These are phyloP conservation scores for Lycocerus yunnanus DNA, from an alignment of 2,888 invertebrate species.

Conservation along the genomic window DNA sequence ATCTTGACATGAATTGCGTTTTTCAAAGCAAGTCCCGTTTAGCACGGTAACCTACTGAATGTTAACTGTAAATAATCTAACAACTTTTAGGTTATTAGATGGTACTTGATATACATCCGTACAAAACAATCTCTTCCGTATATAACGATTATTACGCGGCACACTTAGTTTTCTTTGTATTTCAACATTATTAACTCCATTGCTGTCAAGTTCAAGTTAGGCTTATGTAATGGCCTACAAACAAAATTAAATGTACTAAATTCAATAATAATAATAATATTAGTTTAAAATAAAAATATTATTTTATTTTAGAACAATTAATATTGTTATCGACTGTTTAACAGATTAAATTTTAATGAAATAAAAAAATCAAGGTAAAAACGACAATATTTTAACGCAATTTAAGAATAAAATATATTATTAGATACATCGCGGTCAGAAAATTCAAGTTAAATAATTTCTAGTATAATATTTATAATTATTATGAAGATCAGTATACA, in stretches of 20 bases:
- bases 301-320: too few species aligned
- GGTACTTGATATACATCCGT: slow-evolving; percentile 6
- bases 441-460: too few species aligned
- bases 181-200: neutral
- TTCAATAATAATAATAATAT: too few species aligned
- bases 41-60: slow-evolving; percentile 15
- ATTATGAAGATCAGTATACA: too few species aligned
- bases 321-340: too few species aligned
- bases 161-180: neutral
- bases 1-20: neutral
- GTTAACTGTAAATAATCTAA: slow-evolving; percentile 8
- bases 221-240: neutral
- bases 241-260: neutral
- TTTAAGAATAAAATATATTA: too few species aligned
- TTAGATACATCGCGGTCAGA: too few species aligned
- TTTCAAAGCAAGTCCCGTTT: slow-evolving; percentile 18
- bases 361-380: too few species aligned
- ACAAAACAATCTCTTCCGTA: slow-evolving; percentile 6
- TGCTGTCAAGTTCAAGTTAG: neutral
- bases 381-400: too few species aligned
- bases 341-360: too few species aligned
- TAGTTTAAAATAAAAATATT: too few species aligned
- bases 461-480: too few species aligned
- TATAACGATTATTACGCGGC: neutral
- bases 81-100: slow-evolving; percentile 15